Base-by-base conservation (phyloP, 2,113 vertebrate species). In the Reinhardtius hippoglossoides region DNA sequence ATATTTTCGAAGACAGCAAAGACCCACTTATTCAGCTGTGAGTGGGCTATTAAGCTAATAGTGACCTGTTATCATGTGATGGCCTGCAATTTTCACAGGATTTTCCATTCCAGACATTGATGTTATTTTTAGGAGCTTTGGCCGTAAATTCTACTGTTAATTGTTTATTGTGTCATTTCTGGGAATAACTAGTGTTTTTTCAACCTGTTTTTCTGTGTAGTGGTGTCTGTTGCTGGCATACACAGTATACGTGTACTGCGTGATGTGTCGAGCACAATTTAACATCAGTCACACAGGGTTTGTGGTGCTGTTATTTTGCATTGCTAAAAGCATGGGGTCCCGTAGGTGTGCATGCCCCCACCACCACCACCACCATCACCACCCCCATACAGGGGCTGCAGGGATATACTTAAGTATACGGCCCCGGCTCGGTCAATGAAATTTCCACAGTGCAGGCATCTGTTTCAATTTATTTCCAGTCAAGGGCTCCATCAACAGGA, bases 401-500 rank as follows among this genome's bases (percentile, higher is more conserved):
- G 3, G 18, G n/a, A 67, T 18, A 46, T 15, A 69, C 75, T 84
- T 68, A 54, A 55, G 59, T 73, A 68, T 54, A 76, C 9, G 2
- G 42, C 27, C 10, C 37, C 6, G 14, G 35, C n/a, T 21, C 8
- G 18, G 75, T 79, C 85, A 74, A 87, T 81, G 80, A 76, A 37
- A 79, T 83, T 83, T 87, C 15, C 86, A 78, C 57, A 16, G 61
- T 14, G 14, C 23, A 5, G 27, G 42, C 71, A 35, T 76, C 61
- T 24, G 26, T 67, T 76, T 79, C 65, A 68, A 84, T 86, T 79
- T 84, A 85, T 77, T 71, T 46, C 60, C 62, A 84, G 77, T 72
- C 71, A 82, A 74, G 66, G 63, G 52, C 61, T 76, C 56, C 70
- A 85, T 88, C 84, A 80, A 87, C 86, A 86, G 59, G 24, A 74